Conservation (phyloP, 2,888 invertebrate genomes). For the Poecilus cupreus region DNA sequence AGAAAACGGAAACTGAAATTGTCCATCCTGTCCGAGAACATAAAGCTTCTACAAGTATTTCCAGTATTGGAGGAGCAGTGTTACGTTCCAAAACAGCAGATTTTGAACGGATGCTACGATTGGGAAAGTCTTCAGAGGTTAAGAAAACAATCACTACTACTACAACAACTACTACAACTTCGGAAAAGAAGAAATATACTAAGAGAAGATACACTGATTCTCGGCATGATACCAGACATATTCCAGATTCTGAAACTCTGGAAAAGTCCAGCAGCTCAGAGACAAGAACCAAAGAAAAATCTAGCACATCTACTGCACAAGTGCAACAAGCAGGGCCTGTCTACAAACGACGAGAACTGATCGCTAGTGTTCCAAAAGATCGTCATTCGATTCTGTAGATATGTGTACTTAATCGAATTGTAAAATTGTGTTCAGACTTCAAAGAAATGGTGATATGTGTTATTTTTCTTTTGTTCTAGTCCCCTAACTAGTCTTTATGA, state of each 20-base stretch:
- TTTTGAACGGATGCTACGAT: slow-evolving; percentile 77
- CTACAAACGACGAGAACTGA: slow-evolving; percentile 87
- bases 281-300: slow-evolving; percentile 33
- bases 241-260: slow-evolving; percentile 74
- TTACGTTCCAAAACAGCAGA: slow-evolving; percentile 81
- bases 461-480: slow-evolving; percentile 55
- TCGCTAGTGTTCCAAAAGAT: slow-evolving; percentile 81
- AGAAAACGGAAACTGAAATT: slow-evolving; percentile 59
- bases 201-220: slow-evolving; percentile 78
- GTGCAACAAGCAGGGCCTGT: slow-evolving; percentile 73
- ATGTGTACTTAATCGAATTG: slow-evolving; percentile 29
- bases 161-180: slow-evolving; percentile 64
- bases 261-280: slow-evolving; percentile 49
- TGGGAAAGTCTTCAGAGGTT: slow-evolving; percentile 74
- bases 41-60: slow-evolving; percentile 75
- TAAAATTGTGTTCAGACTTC: slow-evolving; percentile 55
- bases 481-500: slow-evolving; percentile 44
- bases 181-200: slow-evolving; percentile 77
- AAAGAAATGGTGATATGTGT: slow-evolving; percentile 57
- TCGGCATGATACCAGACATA: slow-evolving; percentile 77
- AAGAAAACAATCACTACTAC: slow-evolving; percentile 68
- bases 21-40: slow-evolving; percentile 49
- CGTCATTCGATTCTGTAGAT: slow-evolving; percentile 54
- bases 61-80: slow-evolving; percentile 80
- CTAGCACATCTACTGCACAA: slow-evolving; percentile 6